Evolutionary conservation across 2,113 vertebrate genomes (phyloP), one percentile per base, ranked within the genome.

Genomic region (Setophaga coronata): DNA sequence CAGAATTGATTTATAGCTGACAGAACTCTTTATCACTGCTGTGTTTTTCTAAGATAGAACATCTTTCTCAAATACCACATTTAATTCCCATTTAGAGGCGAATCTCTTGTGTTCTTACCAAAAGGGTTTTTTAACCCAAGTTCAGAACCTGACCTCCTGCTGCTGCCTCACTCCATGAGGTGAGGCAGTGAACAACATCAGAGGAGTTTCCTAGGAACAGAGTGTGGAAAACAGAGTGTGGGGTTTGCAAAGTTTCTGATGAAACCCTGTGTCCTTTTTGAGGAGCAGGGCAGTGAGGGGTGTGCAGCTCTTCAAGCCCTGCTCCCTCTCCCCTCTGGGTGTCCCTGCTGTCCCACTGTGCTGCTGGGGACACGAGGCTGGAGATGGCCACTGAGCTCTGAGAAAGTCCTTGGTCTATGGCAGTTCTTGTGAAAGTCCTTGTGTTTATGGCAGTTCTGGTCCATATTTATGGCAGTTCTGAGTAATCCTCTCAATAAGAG

Each of bases 391-490:
- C 65, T 89, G 40, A 61, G 48, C 66, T 84, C 91, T 97, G 92
- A 90, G 79, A 57, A 71, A 72, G 92, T 43, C 79, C 89, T 94
- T 95, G 58, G 50, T 91, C 73, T 96, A 34, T 88, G 88, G 94
- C 89, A 97, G 85, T 47, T 86, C 45, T 67, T n/a, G n/a, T n/a
- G n/a, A n/a, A n/a, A n/a, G n/a, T n/a, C n/a, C n/a, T n/a, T n/a
- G 33, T 84, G 36, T 97, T 97, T 94, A 34, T 88, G 88, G 94
- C 89, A 97, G 85, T 47, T 86, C 45, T 67, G 81, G 53, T 93
- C 79, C 96, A 33, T 83, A 31, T 97, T 97, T 96, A 33, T 88
- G 88, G 94, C 83, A 97, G 87, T 43, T 89, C 36, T 66, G 82
- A 83, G 82, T 91, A 97, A 95, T 93, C 76, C 54, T 89, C 89